These are phyloP conservation scores for Chrysotoxum bicinctum DNA, from an alignment of 2,888 invertebrate species.

Conservation along the genomic window DNA sequence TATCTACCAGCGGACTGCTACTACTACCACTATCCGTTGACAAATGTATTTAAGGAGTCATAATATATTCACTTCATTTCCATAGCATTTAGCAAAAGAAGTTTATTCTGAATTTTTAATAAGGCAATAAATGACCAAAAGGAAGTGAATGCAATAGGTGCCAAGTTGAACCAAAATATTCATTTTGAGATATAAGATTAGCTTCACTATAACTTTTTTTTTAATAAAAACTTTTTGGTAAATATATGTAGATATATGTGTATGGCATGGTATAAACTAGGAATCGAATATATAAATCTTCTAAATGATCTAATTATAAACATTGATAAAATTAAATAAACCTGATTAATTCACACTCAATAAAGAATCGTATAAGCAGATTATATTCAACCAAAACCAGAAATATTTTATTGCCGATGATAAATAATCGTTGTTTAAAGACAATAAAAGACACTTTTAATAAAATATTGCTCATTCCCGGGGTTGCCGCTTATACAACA, in stretches of 20 bases:
- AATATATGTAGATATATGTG: too few relatives aligned
- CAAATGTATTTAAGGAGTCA: too few relatives aligned
- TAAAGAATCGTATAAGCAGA: not conserved
- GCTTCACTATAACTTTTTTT: not conserved
- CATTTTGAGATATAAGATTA: not conserved
- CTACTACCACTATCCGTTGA: too few relatives aligned
- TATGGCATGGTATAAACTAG: not conserved
- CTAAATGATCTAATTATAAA: constrained; percentile 8
- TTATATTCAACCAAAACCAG: not conserved
- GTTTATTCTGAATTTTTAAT: too few relatives aligned
- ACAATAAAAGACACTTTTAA: constrained; percentile 11
- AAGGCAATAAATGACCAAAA: not conserved
- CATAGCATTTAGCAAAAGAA: too few relatives aligned
- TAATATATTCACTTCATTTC: too few relatives aligned
- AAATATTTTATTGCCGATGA: not conserved
- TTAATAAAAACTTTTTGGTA: not conserved
- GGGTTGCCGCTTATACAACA: not conserved
- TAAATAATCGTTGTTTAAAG: not conserved
- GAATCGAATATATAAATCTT: not conserved
- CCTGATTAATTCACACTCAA: constrained; percentile 1
- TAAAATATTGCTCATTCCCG: not conserved
- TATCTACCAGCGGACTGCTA: too few relatives aligned
- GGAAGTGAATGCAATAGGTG: not conserved
- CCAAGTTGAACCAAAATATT: too few relatives aligned
- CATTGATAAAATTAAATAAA: constrained; percentile 12